Evolutionary conservation across 2,797 vertebrate species (phyloP).

Genomic region (Monodelphis domestica): DNA sequence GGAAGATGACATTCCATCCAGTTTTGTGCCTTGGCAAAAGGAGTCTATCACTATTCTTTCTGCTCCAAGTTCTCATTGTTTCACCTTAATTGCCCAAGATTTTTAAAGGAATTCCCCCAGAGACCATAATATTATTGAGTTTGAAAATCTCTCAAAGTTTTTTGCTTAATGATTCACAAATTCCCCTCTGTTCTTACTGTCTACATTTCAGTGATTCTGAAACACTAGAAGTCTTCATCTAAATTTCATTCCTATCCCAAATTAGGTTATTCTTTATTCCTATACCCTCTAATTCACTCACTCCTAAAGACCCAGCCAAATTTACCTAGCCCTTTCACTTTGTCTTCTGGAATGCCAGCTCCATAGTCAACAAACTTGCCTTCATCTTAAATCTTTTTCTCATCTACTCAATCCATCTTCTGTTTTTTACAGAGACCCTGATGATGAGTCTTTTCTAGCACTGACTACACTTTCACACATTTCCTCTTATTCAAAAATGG

Average conservation of each 20-base stretch:
- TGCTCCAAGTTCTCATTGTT: too few species aligned
- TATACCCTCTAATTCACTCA: neutral
- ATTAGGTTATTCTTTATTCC: neutral
- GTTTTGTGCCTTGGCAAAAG: too few species aligned
- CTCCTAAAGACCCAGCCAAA: neutral
- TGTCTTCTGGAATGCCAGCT: neutral
- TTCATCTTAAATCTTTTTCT: neutral
- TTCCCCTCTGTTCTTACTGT: neutral
- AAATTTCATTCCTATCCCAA: neutral
- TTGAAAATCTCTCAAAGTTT: neutral
- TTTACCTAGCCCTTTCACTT: neutral
- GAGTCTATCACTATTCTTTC: too few species aligned
- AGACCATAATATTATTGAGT: neutral
- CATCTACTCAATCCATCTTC: neutral
- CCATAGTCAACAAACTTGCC: neutral
- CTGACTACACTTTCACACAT: neutral
- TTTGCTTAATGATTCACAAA: neutral
- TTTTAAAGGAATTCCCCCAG: neutral
- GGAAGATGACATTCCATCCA: too few species aligned
- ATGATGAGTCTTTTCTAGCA: too few species aligned
- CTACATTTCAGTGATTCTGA: neutral
- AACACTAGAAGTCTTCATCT: neutral
- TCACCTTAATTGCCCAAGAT: too few species aligned
- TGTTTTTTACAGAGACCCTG: too few species aligned
- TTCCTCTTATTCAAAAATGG: neutral